A percentile compares a stretch with the other conserved stretches of the same genome.
Conservation (phyloP, 1,140 invertebrate species). For the Brachionus paranguensis region DNA sequence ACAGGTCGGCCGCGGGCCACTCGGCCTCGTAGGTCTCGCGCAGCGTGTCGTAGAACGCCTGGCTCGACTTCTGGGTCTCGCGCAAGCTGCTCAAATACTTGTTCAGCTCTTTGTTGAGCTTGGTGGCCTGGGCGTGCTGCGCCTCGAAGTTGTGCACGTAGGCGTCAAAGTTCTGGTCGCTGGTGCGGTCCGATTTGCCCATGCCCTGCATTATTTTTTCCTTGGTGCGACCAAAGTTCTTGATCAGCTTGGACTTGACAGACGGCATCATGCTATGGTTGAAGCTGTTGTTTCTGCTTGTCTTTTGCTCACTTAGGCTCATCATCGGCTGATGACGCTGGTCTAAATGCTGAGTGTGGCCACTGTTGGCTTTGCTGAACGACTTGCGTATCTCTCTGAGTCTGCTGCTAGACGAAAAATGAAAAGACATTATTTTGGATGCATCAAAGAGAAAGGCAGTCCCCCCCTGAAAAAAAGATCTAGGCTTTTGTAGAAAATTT, state of each 20-base stretch:
- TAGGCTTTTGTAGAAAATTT: background rate
- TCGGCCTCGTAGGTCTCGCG: constrained; percentile 26
- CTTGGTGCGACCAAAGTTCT: constrained; percentile 30
- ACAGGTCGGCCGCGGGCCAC: background rate
- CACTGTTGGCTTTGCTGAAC: background rate
- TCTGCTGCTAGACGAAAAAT: background rate
- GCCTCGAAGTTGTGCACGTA: constrained; percentile 27
- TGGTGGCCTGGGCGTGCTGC: constrained; percentile 21
- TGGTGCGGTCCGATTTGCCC: constrained; percentile 35
- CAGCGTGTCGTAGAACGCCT: constrained; percentile 26
- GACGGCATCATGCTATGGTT: constrained; percentile 37
- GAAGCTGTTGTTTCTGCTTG: background rate
- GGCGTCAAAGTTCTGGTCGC: constrained; percentile 7
- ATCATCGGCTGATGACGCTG: constrained; percentile 1
- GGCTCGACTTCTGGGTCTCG: constrained; percentile 28
- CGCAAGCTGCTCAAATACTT: constrained; percentile 18
- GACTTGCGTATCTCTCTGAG: background rate
- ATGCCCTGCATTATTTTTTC: constrained; percentile 39
- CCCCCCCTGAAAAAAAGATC: background rate
- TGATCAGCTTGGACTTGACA: constrained; percentile 21
- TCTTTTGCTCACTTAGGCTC: background rate
- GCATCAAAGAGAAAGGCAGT: background rate
- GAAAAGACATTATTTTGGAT: constrained; percentile 3
- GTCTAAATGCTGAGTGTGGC: background rate
- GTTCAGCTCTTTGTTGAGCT: constrained; percentile 29